These are phyloP conservation scores for Aleiodes leptofemur DNA, from an alignment of 2,888 invertebrate genomes.

Conservation along the genomic window DNA sequence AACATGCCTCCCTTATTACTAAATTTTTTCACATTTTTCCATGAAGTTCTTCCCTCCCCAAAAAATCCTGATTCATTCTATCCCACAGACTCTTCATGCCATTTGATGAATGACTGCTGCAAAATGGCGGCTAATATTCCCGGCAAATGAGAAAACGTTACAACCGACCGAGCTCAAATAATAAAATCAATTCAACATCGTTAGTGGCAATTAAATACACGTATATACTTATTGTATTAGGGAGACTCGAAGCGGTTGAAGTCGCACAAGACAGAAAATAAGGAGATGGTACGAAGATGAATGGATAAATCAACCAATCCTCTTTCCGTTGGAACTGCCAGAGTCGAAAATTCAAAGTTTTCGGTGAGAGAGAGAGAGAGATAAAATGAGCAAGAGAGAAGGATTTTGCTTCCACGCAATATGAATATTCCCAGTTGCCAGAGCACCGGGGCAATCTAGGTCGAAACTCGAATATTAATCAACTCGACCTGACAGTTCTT, in stretches of 20 bases:
- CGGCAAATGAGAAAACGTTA: not conserved
- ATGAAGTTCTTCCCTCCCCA: too few species aligned
- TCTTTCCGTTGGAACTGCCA: not conserved
- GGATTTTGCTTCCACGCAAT: constrained; percentile 27
- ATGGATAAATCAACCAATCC: constrained; percentile 19
- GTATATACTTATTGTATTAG: not conserved
- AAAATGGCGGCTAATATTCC: not conserved
- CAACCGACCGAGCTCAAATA: constrained; percentile 1
- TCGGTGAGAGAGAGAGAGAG: not conserved
- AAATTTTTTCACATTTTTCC: too few species aligned
- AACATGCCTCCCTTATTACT: too few species aligned
- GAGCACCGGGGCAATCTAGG: constrained; percentile 41
- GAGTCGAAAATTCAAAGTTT: constrained; percentile 27
- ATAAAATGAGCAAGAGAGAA: not conserved
- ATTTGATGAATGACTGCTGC: not conserved
- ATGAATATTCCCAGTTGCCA: constrained; percentile 32
- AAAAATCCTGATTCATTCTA: not conserved
- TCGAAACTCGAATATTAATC: constrained; percentile 54
- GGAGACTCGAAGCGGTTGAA: constrained; percentile 15
- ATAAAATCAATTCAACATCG: constrained; percentile 22
- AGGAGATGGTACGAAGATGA: constrained; percentile 7
- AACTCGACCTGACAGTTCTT: constrained; percentile 52
- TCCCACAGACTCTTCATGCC: not conserved
- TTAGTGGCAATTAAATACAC: constrained; percentile 23
- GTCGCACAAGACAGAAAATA: not conserved